phyloP scores from a whole-genome alignment of 1,140 invertebrate species.

The Caenorhabditis remanei region DNA sequence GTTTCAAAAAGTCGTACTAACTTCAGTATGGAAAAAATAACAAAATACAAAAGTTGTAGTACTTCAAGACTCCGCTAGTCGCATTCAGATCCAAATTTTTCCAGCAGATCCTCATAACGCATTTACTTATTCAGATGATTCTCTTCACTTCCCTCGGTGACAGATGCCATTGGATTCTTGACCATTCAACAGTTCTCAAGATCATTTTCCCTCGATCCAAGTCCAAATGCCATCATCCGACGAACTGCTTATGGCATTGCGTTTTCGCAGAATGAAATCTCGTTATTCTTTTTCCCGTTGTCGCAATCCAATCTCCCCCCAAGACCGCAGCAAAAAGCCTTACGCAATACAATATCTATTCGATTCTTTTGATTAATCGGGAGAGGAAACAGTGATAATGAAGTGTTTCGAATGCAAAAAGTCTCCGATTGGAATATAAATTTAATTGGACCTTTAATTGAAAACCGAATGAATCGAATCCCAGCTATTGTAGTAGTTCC shows the following conservation, averaged over 20 bases:
- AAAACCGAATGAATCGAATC: neutral
- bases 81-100: too few species aligned
- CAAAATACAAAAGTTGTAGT: too few species aligned
- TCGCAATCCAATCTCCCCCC: neutral
- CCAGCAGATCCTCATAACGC: too few species aligned
- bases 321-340: constrained; percentile 36
- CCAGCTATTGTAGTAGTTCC: neutral
- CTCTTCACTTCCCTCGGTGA: too few species aligned
- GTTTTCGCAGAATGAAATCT: neutral
- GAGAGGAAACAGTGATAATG: constrained; percentile 9
- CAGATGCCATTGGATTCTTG: neutral
- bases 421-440: neutral
- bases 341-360: constrained; percentile 47
- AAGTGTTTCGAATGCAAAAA: neutral
- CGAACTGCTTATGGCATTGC: constrained; percentile 13
- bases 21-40: too few species aligned
- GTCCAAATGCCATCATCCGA: neutral
- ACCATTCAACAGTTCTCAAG: neutral
- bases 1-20: too few species aligned
- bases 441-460: constrained; percentile 12
- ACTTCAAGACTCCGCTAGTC: too few species aligned
- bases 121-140: too few species aligned
- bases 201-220: constrained; percentile 7
- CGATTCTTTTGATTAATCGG: constrained; percentile 33
- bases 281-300: neutral